These are phyloP conservation scores for Ctenodactylus gundi DNA, from an alignment of 2,113 vertebrate species.

Conservation along the genomic window DNA sequence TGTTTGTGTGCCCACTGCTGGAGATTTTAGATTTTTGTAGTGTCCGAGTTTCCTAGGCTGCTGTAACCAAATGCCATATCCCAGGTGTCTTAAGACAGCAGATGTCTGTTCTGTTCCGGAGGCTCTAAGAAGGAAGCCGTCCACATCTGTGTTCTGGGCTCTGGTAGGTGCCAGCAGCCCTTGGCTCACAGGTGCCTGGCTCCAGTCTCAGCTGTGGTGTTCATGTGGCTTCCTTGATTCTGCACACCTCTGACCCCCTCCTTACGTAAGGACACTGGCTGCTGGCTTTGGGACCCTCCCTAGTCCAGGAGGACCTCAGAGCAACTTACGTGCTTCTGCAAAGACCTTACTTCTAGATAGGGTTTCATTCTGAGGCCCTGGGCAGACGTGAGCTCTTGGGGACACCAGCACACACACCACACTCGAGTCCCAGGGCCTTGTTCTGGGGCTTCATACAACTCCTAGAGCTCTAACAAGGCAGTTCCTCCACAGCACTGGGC, in stretches of 20 bases:
- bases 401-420: background rate
- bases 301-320: background rate
- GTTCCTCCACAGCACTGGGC: background rate
- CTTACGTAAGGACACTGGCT: background rate
- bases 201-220: background rate
- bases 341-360: background rate
- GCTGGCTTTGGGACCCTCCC: background rate
- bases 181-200: background rate
- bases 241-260: background rate
- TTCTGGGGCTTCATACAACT: background rate
- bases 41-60: slow-evolving; percentile 2
- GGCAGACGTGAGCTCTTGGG: background rate
- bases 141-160: background rate
- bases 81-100: background rate
- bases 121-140: background rate
- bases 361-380: background rate
- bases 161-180: background rate
- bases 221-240: background rate
- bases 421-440: background rate
- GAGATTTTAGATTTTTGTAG: background rate
- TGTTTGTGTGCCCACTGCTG: background rate
- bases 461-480: background rate
- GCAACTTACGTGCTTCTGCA: background rate
- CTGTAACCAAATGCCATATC: background rate
- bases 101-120: background rate